Conservation (phyloP, 1,140 invertebrate species). For the Alviniconcha marisindica region DNA sequence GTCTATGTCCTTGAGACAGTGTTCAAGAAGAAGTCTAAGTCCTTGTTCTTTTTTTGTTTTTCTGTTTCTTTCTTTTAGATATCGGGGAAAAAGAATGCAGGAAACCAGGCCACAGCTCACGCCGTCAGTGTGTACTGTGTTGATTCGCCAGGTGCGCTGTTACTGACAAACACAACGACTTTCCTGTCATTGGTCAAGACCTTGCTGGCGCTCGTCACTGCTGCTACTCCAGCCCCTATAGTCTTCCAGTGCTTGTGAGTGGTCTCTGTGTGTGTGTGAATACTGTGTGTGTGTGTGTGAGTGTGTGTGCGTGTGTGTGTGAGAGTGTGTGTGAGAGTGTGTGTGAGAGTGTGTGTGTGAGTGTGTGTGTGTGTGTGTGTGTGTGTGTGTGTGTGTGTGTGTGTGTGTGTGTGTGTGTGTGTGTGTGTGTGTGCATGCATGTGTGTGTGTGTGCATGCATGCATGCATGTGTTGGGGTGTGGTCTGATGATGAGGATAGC, state of each 20-base stretch:
- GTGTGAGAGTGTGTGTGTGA: too few species aligned
- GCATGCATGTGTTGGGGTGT: background rate
- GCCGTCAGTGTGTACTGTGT: conserved; percentile 9
- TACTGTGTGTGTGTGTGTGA: background rate
- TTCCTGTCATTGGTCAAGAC: background rate
- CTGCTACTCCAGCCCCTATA: background rate
- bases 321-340: background rate
- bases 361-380: too few species aligned
- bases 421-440: too few species aligned
- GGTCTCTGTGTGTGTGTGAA: background rate
- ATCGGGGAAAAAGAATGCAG: background rate
- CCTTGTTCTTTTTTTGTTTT: too few species aligned
- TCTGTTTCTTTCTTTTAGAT: background rate
- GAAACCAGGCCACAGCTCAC: background rate
- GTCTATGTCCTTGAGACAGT: too few species aligned
- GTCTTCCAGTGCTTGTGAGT: conserved; percentile 35
- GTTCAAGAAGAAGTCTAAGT: too few species aligned
- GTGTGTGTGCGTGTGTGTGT: background rate
- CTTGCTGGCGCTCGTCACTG: background rate
- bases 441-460: background rate
- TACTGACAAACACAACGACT: background rate
- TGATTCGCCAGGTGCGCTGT: background rate
- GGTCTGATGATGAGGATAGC: too few species aligned
- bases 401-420: too few species aligned
- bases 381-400: too few species aligned